Evolutionary conservation across 2,113 vertebrate species (phyloP).

Genomic region (Leptobrachium ailaonicum): DNA sequence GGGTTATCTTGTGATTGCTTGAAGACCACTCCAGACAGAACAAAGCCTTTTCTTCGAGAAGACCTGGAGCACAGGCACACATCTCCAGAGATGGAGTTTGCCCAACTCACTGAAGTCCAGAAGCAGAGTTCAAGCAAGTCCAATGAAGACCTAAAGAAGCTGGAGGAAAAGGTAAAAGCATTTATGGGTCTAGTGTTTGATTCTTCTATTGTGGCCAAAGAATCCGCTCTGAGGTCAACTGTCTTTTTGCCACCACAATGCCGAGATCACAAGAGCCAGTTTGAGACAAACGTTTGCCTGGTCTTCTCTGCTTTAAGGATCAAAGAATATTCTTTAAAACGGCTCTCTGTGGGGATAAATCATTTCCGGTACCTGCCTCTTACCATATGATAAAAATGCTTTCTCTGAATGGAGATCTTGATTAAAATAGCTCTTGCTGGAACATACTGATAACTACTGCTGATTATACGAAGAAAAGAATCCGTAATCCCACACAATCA

Average conservation of each 20-base stretch:
- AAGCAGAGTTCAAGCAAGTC: conserved; percentile 83
- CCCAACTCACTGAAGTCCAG: conserved; percentile 80
- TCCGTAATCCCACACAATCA: background rate
- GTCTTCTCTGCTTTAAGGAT: background rate
- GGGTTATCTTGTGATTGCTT: conserved; percentile 65
- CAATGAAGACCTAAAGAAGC: conserved; percentile 85
- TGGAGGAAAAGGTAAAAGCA: conserved; percentile 86
- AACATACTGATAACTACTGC: background rate
- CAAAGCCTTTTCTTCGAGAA: conserved; percentile 63
- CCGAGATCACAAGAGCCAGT: too few relatives aligned
- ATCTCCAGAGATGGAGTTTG: conserved; percentile 77
- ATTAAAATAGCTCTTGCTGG: conserved; percentile 19
- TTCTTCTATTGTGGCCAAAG: too few relatives aligned
- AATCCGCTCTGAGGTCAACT: too few relatives aligned
- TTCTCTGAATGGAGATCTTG: conserved; percentile 38
- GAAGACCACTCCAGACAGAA: conserved; percentile 60
- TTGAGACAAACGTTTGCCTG: too few relatives aligned
- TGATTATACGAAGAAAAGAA: conserved; percentile 18
- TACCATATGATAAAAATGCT: conserved; percentile 14
- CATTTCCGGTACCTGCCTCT: conserved; percentile 7
- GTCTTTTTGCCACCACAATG: too few relatives aligned
- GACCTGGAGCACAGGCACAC: conserved; percentile 80
- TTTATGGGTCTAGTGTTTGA: too few relatives aligned
- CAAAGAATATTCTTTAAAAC: background rate
- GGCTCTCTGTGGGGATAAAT: background rate